Evolutionary conservation across 1,140 invertebrate genomes (phyloP).

Genomic region (Pectinophora gossypiella): DNA sequence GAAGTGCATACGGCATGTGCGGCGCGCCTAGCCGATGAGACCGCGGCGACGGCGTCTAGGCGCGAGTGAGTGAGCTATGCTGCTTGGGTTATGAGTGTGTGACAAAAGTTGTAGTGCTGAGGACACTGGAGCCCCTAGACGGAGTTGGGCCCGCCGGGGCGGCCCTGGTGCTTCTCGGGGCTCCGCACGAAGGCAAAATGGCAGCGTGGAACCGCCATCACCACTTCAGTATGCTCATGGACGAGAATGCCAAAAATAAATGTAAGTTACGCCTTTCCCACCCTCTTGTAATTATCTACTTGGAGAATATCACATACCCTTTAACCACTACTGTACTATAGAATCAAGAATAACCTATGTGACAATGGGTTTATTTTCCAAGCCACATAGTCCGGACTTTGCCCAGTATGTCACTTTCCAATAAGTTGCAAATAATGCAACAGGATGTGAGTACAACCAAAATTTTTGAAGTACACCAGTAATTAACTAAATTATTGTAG

Average conservation of each 20-base stretch:
- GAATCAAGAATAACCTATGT: too few species aligned
- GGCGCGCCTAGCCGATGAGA: conserved; percentile 63
- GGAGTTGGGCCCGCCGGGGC: conserved; percentile 74
- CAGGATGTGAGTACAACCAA: too few species aligned
- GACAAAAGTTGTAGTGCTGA: conserved; percentile 70
- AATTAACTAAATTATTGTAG: too few species aligned
- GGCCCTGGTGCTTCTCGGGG: conserved; percentile 75
- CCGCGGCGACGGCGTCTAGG: conserved; percentile 60
- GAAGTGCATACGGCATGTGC: conserved; percentile 68
- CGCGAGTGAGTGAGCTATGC: conserved; percentile 65
- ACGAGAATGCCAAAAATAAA: conserved; percentile 82
- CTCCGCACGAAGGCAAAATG: conserved; percentile 77
- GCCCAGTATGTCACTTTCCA: too few species aligned
- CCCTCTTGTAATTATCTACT: too few species aligned
- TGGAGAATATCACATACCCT: too few species aligned
- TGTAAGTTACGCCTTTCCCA: conserved; percentile 70
- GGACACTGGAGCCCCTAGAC: conserved; percentile 75
- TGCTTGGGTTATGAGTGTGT: conserved; percentile 72
- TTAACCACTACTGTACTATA: too few species aligned
- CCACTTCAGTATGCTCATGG: conserved; percentile 82
- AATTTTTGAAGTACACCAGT: too few species aligned
- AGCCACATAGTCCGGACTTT: too few species aligned
- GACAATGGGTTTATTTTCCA: too few species aligned
- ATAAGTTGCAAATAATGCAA: too few species aligned
- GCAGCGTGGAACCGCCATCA: conserved; percentile 84